Base-by-base conservation (phyloP, 2,113 vertebrate species). In the Zingel zingel region DNA sequence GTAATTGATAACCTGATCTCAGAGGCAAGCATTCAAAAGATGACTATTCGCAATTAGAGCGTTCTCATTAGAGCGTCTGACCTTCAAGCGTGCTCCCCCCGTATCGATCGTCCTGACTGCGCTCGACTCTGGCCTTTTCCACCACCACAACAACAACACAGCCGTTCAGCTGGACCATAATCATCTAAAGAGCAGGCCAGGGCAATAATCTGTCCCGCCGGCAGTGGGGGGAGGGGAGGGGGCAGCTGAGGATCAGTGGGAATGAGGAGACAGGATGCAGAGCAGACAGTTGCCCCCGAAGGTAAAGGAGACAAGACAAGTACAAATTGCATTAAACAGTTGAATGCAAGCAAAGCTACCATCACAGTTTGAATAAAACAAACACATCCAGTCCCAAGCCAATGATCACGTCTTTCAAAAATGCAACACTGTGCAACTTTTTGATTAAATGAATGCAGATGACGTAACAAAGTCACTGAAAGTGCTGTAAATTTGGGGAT, bases 41-140 rank as follows among this genome's bases (percentile, higher is more conserved):
- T 94, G 90, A 95, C 94, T 94, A 93, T 95, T 94, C 54, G 81
- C 92, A 94, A 95, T 94, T 93, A 94, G 63, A 77, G 82, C 89
- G 21, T 70, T 88, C 86, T 95, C 91, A 92, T 95, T 94, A 93
- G 86, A 87, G 83, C 48, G 81, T 84, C 89, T 94, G 94, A 94
- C 94, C 94, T 95, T 96, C 92, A 93, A 84, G 77, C 67, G 47
- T 82, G 82, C 81, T 81, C 85, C 85, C 77, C 79, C 63, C 33
- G 23, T 93, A 95, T 95, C 74, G 94, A 95, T 94, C 70, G 79
- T 71, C 71, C 76, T 30, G 65, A 81, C 81, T 77, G 18, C 50
- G 18, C 82, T 79, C 71, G 81, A 88, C 79, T 45, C 87, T 93
- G 91, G 92, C 92, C 94, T 92, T 95, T 95, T 85, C 71, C 74